phyloP scores from a whole-genome alignment of 2,113 vertebrate species.

The Rhineura floridana region DNA sequence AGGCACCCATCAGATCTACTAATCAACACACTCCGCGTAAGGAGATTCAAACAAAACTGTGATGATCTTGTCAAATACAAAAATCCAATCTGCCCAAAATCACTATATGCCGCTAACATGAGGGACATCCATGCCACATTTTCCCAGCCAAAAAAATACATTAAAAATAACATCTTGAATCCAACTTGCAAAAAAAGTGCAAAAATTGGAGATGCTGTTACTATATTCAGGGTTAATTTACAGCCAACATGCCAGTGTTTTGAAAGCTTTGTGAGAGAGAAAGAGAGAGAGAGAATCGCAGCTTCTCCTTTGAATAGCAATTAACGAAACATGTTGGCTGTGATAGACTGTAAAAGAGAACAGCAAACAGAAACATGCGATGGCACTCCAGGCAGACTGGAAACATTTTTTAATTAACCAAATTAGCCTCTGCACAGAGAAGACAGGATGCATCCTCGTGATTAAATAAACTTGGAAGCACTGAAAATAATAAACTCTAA shows the following conservation, averaged over 20 bases:
- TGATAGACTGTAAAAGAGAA: conserved; percentile 19
- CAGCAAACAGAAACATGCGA: neutral
- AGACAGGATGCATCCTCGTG: conserved; percentile 20
- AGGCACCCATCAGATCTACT: neutral
- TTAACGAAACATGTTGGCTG: conserved; percentile 23
- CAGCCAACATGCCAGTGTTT: conserved; percentile 23
- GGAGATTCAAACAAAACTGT: neutral
- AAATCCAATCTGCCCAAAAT: conserved; percentile 1
- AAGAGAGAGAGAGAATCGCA: conserved; percentile 7
- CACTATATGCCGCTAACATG: neutral
- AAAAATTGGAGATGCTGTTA: neutral
- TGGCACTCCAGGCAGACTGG: fast-evolving
- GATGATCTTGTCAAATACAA: neutral
- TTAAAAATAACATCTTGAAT: neutral
- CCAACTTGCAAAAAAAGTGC: fast-evolving
- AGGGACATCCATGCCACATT: neutral
- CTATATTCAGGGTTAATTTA: neutral
- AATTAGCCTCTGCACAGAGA: neutral
- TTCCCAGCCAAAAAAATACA: conserved; percentile 15
- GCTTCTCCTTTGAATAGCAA: conserved; percentile 36
- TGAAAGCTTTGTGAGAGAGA: conserved; percentile 25
- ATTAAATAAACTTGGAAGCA: conserved; percentile 22
- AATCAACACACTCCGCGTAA: fast-evolving
- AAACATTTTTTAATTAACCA: neutral
- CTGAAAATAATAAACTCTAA: neutral